These are phyloP conservation scores for Xiphophorus couchianus DNA, from an alignment of 2,113 vertebrate species.

Conservation along the genomic window DNA sequence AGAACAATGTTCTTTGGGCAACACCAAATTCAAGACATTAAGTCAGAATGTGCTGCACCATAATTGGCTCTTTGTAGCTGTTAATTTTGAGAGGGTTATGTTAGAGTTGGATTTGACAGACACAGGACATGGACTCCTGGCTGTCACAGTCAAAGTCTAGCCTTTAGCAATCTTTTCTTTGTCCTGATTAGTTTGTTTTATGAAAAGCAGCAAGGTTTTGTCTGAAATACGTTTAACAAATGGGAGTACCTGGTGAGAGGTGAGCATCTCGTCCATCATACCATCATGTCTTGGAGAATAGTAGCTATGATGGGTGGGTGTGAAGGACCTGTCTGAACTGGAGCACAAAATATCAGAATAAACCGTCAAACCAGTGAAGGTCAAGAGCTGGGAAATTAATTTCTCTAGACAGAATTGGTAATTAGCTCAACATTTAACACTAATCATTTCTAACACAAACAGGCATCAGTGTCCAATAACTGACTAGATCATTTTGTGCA, in stretches of 20 bases:
- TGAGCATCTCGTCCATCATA: constrained; percentile 89
- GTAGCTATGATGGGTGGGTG: constrained; percentile 89
- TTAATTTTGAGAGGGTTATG: not conserved
- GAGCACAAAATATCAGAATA: constrained; percentile 46
- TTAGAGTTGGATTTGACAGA: no score
- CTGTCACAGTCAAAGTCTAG: no score
- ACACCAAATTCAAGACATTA: no score
- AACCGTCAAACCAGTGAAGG: not conserved
- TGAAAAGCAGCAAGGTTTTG: no score
- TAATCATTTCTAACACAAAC: not conserved
- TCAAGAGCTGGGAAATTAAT: not conserved
- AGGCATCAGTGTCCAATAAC: not conserved
- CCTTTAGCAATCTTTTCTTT: no score
- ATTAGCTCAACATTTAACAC: not conserved
- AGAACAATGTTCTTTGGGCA: no score
- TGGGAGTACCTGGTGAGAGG: constrained; percentile 86
- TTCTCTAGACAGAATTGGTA: not conserved
- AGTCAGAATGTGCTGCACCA: no score
- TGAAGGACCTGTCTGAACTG: constrained; percentile 97
- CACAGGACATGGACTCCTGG: no score
- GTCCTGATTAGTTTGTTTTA: no score
- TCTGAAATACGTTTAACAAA: no score
- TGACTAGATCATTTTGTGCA: not conserved
- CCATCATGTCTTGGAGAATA: constrained; percentile 87
- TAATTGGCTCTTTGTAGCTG: no score